Base-by-base conservation (phyloP, 2,113 vertebrate genomes). In the Cynocephalus volans region DNA sequence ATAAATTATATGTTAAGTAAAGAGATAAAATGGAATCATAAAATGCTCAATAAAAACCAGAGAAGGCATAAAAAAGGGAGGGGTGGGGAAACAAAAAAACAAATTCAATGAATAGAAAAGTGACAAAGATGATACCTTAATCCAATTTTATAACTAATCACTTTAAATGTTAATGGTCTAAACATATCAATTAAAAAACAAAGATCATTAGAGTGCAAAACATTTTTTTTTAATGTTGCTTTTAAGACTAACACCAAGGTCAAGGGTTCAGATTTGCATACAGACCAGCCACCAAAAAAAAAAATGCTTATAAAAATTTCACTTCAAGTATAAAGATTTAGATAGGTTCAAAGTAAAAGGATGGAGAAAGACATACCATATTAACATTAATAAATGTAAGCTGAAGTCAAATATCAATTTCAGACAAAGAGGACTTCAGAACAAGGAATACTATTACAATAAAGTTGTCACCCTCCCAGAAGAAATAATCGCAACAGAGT, bases 341-440 rank as follows among this genome's bases (percentile, higher is more conserved):
- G 4, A 28, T 8, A 14, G 6, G 33, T 4, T 56, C 86, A 87
- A 92, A 81, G 23, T 56, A 65, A 87, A 95, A 92, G 64, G 9
- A 87, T 79, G 7, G 62, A 45, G 70, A 95, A 52, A 15, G 13
- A 58, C 41, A 80, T 45, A 41, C 1, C 33, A 26, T 62, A 15
- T 12, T 69, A 83, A 67, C 7, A 76, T 7, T 88, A 82, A n/a
- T 33, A n/a, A 77, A 83, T 41, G 24, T 82, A 88, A 89, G 52
- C 41, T 54, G n/a, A 2, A 36, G 8, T 81, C 31, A 13, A 41
- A 10, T 50, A 90, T 69, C 76, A 81, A 93, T 86, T 93, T 93
- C 41, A 97, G n/a, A 82, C 41, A 87, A 90, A 90, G 21, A 72
- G 31, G 6, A 81, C 23, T 62, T 81, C 81, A 93, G 54, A 64